A percentile compares a stretch with the other conserved stretches of the same genome.
These are phyloP conservation scores for Labrus mixtus DNA, from an alignment of 2,113 vertebrate species.

Conservation along the genomic window DNA sequence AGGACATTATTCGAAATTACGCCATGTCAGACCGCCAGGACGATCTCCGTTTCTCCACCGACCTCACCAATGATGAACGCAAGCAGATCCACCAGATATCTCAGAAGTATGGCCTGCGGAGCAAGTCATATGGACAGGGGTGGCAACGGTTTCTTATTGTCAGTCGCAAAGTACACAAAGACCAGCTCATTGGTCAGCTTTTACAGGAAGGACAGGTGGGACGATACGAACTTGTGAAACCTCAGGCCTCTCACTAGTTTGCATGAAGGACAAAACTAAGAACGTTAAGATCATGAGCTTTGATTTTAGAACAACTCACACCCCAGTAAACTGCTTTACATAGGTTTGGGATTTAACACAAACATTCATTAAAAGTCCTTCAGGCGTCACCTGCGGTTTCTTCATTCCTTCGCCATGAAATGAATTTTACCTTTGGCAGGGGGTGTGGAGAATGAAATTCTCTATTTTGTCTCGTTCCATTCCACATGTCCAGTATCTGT, in stretches of 20 bases:
- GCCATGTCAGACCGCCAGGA: constrained; percentile 92
- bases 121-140: constrained; percentile 95
- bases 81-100: constrained; percentile 96
- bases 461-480: constrained; percentile 56
- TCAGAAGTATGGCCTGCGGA: constrained; percentile 93
- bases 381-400: constrained; percentile 63
- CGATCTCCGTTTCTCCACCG: constrained; percentile 95
- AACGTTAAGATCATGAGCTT: constrained; percentile 13
- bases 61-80: constrained; percentile 94
- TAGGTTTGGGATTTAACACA: constrained; percentile 18
- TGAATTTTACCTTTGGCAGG: constrained; percentile 51
- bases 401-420: constrained; percentile 70
- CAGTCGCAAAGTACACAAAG: constrained; percentile 92
- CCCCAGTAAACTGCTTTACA: constrained; percentile 28
- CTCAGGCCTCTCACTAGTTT: constrained; percentile 85
- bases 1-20: constrained; percentile 95
- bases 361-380: constrained; percentile 48
- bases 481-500: constrained; percentile 50
- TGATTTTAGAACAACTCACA: constrained; percentile 55
- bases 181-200: constrained; percentile 94
- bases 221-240: constrained; percentile 94
- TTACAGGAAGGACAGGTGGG: constrained; percentile 97
- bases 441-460: constrained; percentile 25
- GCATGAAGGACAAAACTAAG: constrained; percentile 45
- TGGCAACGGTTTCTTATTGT: constrained; percentile 92